A percentile compares a stretch with the other conserved stretches of the same genome.
phyloP scores from a whole-genome alignment of 2,797 vertebrate species.

The Molossus molossus region DNA sequence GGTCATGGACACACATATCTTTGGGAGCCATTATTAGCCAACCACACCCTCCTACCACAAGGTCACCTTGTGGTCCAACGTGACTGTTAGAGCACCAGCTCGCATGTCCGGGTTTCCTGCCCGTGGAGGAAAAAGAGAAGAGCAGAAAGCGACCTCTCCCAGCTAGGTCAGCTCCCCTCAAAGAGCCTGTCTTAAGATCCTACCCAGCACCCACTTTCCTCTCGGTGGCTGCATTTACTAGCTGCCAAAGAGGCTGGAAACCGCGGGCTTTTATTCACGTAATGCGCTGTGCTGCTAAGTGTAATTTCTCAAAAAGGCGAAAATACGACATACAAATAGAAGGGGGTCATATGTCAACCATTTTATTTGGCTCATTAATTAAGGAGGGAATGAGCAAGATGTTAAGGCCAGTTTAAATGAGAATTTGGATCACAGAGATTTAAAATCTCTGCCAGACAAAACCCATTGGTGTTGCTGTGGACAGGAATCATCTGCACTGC shows the following conservation, averaged over 20 bases:
- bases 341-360: background rate
- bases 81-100: background rate
- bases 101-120: background rate
- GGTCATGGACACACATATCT: background rate
- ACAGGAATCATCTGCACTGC: background rate
- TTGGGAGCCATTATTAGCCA: background rate
- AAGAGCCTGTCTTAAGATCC: conserved; percentile 11
- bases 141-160: background rate
- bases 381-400: background rate
- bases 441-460: conserved; percentile 28
- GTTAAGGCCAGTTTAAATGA: conserved; percentile 48
- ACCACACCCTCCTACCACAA: background rate
- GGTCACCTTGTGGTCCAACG: background rate
- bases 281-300: background rate
- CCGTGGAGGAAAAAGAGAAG: background rate
- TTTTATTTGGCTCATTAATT: conserved; percentile 61
- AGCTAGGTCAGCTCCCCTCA: background rate
- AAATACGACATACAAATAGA: background rate
- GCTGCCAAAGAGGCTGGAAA: background rate
- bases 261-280: background rate
- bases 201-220: background rate
- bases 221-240: background rate
- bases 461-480: background rate
- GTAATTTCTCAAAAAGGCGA: conserved; percentile 29
- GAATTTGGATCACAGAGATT: conserved; percentile 43